phyloP scores from a whole-genome alignment of 2,113 vertebrate genomes.

The Coryphaenoides rupestris region DNA sequence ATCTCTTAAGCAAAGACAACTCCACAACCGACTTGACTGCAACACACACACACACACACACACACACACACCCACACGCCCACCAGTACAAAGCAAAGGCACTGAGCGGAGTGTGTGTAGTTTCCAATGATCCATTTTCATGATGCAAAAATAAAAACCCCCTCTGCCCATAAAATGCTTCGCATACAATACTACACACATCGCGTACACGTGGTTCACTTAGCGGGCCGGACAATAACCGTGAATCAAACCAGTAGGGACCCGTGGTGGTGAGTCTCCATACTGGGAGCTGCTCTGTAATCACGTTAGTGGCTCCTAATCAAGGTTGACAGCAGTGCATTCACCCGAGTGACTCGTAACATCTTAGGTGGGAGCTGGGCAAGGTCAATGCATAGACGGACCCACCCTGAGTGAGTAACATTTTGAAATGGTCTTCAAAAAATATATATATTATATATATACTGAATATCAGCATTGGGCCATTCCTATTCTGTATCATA shows the following conservation, averaged over 20 bases:
- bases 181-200: background rate
- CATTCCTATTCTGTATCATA: background rate
- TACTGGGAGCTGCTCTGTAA: slow-evolving; percentile 43
- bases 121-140: slow-evolving; percentile 5
- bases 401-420: no score
- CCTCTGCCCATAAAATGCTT: background rate
- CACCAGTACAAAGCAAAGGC: background rate
- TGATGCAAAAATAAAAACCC: no score
- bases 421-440: no score
- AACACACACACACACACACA: no score
- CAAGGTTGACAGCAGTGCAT: slow-evolving; percentile 58
- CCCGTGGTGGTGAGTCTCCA: slow-evolving; percentile 20
- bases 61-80: no score
- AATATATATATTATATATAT: no score
- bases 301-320: slow-evolving; percentile 66
- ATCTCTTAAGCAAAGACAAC: background rate
- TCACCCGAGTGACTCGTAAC: slow-evolving; percentile 61
- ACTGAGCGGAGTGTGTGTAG: background rate
- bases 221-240: slow-evolving; percentile 30
- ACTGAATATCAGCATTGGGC: background rate
- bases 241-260: slow-evolving; percentile 40
- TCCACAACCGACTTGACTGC: background rate
- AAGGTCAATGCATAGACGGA: slow-evolving; percentile 26
- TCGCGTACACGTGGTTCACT: slow-evolving; percentile 13
- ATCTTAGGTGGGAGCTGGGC: slow-evolving; percentile 39